phyloP scores from a whole-genome alignment of 2,888 invertebrate species.

The Anthrax anthrax region DNA sequence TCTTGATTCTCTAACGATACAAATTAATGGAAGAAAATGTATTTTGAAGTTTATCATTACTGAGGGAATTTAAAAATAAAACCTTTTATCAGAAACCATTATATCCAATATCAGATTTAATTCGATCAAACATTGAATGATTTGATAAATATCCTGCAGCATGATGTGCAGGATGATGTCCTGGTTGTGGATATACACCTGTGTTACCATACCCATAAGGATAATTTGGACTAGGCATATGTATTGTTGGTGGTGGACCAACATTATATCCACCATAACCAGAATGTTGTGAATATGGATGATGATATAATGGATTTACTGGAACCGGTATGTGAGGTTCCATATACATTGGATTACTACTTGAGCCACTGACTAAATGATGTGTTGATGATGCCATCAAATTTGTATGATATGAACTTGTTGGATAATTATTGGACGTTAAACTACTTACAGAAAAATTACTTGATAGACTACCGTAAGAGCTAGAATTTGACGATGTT shows the following conservation, averaged over 20 bases:
- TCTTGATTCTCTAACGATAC: too few relatives aligned
- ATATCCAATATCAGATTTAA: slow-evolving; percentile 40
- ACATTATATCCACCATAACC: slow-evolving; percentile 21
- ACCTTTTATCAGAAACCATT: slow-evolving; percentile 35
- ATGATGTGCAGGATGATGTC: slow-evolving; percentile 7
- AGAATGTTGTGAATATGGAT: slow-evolving; percentile 27
- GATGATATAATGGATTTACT: slow-evolving; percentile 35
- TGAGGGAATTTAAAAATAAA: too few relatives aligned
- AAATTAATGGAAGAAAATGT: too few relatives aligned
- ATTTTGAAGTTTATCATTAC: too few relatives aligned
- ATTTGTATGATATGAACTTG: slow-evolving; percentile 30
- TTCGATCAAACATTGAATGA: slow-evolving; percentile 36
- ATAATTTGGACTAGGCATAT: slow-evolving; percentile 56
- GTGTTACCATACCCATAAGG: slow-evolving; percentile 38
- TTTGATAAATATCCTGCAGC: slow-evolving; percentile 25
- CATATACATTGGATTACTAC: slow-evolving; percentile 30
- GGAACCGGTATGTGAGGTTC: slow-evolving; percentile 36
- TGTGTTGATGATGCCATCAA: slow-evolving; percentile 29
- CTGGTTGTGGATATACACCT: slow-evolving; percentile 4
- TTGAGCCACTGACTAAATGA: slow-evolving; percentile 7
- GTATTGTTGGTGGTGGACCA: slow-evolving; percentile 40
- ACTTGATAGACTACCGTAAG: slow-evolving; percentile 18
- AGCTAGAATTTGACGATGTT: slow-evolving; percentile 18
- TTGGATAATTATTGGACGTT: slow-evolving; percentile 23
- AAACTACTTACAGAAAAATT: slow-evolving; percentile 36